A percentile compares a stretch with the other conserved stretches of the same genome.
These are phyloP conservation scores for Enteromius fasciolatus DNA, from an alignment of 2,797 vertebrate species.

Conservation along the genomic window DNA sequence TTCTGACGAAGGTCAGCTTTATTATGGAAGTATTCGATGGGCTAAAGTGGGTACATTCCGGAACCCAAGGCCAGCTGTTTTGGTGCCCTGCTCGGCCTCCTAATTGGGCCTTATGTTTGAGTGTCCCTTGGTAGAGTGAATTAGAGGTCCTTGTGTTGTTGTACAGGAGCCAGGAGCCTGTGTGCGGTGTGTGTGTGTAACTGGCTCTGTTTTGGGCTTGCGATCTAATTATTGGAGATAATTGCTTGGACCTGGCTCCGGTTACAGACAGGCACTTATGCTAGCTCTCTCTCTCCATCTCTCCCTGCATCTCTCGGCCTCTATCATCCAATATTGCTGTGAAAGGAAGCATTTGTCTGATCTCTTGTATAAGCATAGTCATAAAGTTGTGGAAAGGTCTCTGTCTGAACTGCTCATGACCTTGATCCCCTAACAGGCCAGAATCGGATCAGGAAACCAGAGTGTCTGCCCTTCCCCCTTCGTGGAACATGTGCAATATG, in stretches of 20 bases:
- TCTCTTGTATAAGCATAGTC: slow-evolving; percentile 50
- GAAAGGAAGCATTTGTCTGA: slow-evolving; percentile 58
- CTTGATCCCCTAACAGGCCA: slow-evolving; percentile 21
- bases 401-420: slow-evolving; percentile 54
- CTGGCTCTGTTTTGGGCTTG: slow-evolving; percentile 60
- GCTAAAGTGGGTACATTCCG: slow-evolving; percentile 63
- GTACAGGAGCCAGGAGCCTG: slow-evolving; percentile 48
- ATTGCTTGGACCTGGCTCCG: slow-evolving; percentile 64
- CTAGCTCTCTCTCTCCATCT: slow-evolving; percentile 47
- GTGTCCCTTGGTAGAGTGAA: slow-evolving; percentile 60
- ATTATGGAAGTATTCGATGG: slow-evolving; percentile 63
- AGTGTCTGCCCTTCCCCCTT: slow-evolving; percentile 25
- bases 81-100: slow-evolving; percentile 54
- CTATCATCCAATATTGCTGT: slow-evolving; percentile 38
- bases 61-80: slow-evolving; percentile 67
- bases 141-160: slow-evolving; percentile 59
- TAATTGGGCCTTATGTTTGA: slow-evolving; percentile 64
- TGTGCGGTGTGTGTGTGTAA: slow-evolving; percentile 46
- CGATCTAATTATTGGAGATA: slow-evolving; percentile 65
- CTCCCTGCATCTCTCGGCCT: slow-evolving; percentile 23
- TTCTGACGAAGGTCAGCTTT: slow-evolving; percentile 56
- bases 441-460: slow-evolving; percentile 9
- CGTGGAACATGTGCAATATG: slow-evolving; percentile 30
- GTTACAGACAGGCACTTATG: slow-evolving; percentile 59
- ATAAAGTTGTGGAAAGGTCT: slow-evolving; percentile 55